Conservation (phyloP, 1,140 invertebrate species). For the Lepeophtheirus salmonis region DNA sequence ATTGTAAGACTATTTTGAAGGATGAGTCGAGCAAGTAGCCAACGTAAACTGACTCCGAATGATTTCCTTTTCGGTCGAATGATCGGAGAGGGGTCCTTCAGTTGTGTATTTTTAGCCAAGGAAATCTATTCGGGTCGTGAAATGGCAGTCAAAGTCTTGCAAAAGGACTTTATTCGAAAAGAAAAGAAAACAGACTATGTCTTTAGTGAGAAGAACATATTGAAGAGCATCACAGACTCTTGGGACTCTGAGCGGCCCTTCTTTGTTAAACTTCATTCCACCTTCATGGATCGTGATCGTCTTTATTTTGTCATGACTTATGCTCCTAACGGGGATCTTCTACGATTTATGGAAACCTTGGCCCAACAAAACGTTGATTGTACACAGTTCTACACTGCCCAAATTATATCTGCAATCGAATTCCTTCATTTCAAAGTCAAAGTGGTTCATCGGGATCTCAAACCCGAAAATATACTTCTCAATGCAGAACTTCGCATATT, state of each 20-base stretch:
- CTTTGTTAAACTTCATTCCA: constrained; percentile 82
- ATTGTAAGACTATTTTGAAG: not conserved
- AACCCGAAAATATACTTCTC: constrained; percentile 42
- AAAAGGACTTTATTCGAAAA: constrained; percentile 71
- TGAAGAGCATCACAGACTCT: constrained; percentile 49
- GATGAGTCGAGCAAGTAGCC: not conserved
- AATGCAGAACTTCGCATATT: constrained; percentile 90
- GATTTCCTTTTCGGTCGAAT: constrained; percentile 9
- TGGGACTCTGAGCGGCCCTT: constrained; percentile 40
- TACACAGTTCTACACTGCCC: constrained; percentile 78
- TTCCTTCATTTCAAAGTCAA: constrained; percentile 63
- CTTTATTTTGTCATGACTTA: constrained; percentile 18
- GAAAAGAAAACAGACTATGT: constrained; percentile 86
- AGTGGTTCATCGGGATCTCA: constrained; percentile 65
- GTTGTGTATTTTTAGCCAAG: not conserved
- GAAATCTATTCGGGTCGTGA: not conserved
- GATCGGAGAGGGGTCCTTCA: constrained; percentile 5
- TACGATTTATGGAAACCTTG: constrained; percentile 8
- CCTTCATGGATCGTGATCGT: constrained; percentile 26
- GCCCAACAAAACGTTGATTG: constrained; percentile 53
- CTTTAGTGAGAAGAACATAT: constrained; percentile 71
- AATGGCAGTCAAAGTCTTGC: constrained; percentile 41
- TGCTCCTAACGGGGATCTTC: constrained; percentile 13
- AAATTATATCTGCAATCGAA: constrained; percentile 75
- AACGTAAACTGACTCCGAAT: not conserved